These are phyloP conservation scores for Axinella damicornis DNA, from an alignment of 37 sponge, comb jelly and placozoan genomes.

Conservation along the genomic window DNA sequence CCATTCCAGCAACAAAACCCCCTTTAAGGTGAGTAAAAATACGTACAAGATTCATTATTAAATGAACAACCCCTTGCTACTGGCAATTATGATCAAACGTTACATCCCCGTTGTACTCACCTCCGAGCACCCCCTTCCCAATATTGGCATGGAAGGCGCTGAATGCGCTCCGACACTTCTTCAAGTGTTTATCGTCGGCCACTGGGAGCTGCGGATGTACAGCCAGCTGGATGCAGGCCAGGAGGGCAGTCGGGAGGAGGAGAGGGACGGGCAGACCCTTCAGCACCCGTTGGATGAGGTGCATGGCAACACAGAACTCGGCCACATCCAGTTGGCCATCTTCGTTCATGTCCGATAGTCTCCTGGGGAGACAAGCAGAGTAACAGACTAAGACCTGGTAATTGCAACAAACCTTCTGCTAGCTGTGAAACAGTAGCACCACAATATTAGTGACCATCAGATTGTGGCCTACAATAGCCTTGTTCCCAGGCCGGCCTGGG, in stretches of 20 bases:
- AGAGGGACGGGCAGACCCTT: slow-evolving; percentile 18
- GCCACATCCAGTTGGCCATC: slow-evolving; percentile 58
- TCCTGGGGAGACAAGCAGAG: slow-evolving; percentile 23
- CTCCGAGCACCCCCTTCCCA: slow-evolving; percentile 34
- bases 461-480: too few relatives aligned
- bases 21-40: too few relatives aligned
- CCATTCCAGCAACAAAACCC: too few relatives aligned
- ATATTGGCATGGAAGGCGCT: slow-evolving; percentile 31
- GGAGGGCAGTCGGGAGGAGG: slow-evolving; percentile 29
- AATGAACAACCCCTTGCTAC: too few relatives aligned
- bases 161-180: slow-evolving; percentile 45
- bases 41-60: too few relatives aligned
- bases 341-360: slow-evolving; percentile 51
- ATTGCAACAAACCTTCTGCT: too few relatives aligned
- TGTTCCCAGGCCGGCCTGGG: too few relatives aligned
- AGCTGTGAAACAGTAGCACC: too few relatives aligned
- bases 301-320: slow-evolving; percentile 69
- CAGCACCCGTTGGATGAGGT: slow-evolving; percentile 30
- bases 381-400: too few relatives aligned
- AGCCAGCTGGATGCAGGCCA: neutral
- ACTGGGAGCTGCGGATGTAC: slow-evolving; percentile 11
- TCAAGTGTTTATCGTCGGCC: slow-evolving; percentile 22
- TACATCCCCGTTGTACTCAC: slow-evolving; percentile 31
- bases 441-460: too few relatives aligned
- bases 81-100: too few relatives aligned